Conservation (phyloP, 2,888 invertebrate genomes). For the Phortica okadai region DNA sequence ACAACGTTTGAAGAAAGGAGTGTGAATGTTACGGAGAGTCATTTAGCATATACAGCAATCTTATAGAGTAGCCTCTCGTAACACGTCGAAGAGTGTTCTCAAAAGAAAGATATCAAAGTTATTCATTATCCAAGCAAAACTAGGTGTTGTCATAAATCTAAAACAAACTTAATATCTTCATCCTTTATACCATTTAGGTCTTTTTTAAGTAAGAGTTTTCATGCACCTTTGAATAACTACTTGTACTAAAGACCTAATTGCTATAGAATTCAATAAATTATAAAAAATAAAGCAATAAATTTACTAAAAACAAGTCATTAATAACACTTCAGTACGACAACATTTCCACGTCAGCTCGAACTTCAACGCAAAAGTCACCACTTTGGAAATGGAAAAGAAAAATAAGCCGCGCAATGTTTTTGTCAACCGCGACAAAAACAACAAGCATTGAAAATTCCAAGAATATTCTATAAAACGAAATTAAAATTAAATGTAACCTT, state of each 20-base stretch:
- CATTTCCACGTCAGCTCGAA: constrained; percentile 37
- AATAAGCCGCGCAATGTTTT: constrained; percentile 68
- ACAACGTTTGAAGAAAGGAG: no score
- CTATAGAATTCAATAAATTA: constrained; percentile 70
- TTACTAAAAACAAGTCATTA: constrained; percentile 74
- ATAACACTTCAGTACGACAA: constrained; percentile 73
- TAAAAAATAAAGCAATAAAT: constrained; percentile 74
- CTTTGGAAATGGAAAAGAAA: constrained; percentile 53
- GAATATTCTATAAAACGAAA: constrained; percentile 56
- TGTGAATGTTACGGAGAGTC: no score
- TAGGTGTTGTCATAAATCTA: no score
- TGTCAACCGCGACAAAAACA: constrained; percentile 56
- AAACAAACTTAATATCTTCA: no score
- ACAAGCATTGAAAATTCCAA: constrained; percentile 49
- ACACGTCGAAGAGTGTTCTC: no score
- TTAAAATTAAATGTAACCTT: constrained; percentile 25
- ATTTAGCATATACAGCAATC: no score
- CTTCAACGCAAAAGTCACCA: not conserved
- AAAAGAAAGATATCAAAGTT: no score
- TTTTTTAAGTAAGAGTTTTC: no score
- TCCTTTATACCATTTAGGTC: no score
- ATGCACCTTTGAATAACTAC: not conserved
- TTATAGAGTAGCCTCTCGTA: no score
- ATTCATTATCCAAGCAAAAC: no score
- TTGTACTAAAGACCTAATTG: constrained; percentile 57